Percentiles rank a stretch among this genome's conserved stretches.
Conservation (phyloP, 1,140 invertebrate genomes). For the Psix sp. region DNA sequence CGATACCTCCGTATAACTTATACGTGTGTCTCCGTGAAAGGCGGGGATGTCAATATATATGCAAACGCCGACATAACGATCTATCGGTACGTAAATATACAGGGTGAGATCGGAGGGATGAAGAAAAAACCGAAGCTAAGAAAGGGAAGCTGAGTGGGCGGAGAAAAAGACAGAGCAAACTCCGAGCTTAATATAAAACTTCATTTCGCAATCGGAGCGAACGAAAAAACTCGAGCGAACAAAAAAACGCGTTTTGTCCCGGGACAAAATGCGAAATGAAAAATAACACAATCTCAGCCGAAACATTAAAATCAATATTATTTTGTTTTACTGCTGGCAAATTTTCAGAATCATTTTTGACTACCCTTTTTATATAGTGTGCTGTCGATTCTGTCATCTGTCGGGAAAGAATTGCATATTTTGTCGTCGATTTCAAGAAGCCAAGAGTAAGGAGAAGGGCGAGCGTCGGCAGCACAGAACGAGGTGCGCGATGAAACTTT, state of each 20-base stretch:
- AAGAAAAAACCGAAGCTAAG: constrained; percentile 59
- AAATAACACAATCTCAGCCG: constrained; percentile 1
- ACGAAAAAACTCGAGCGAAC: constrained; percentile 66
- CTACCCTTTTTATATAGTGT: background rate
- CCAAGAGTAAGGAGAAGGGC: constrained; percentile 53
- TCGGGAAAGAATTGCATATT: constrained; percentile 63
- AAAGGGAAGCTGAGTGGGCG: constrained; percentile 61
- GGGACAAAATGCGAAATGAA: constrained; percentile 17
- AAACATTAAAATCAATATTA: background rate
- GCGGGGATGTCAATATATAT: constrained; percentile 76
- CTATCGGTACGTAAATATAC: constrained; percentile 76
- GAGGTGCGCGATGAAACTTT: constrained; percentile 76
- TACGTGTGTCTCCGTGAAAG: constrained; percentile 56
- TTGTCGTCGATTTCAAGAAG: constrained; percentile 59
- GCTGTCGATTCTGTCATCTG: constrained; percentile 15
- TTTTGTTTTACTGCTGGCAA: background rate
- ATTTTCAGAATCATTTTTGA: too few relatives aligned
- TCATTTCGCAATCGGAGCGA: constrained; percentile 76
- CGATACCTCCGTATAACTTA: constrained; percentile 57
- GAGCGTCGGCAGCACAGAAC: constrained; percentile 59
- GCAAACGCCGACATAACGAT: constrained; percentile 76
- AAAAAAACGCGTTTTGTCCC: constrained; percentile 49
- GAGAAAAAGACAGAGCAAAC: constrained; percentile 65
- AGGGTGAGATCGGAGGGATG: constrained; percentile 62
- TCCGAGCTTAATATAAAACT: constrained; percentile 77